Conservation (phyloP, 2,113 vertebrate species). For the Neolamprologus longior region DNA sequence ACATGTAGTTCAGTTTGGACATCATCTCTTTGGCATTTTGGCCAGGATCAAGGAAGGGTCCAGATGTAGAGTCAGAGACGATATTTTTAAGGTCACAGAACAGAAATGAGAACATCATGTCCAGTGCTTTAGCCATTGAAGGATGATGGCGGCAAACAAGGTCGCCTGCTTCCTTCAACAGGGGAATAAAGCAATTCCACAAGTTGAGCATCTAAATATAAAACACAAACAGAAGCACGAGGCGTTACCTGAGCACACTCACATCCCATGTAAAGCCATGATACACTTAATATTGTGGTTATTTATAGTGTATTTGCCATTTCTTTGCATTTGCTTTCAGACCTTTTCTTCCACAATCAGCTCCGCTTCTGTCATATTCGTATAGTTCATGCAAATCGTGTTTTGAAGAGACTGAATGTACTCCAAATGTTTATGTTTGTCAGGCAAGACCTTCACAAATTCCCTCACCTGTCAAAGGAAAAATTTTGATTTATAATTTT, state of each 20-base stretch:
- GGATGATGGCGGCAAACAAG: slow-evolving; percentile 56
- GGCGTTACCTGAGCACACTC: fast-evolving
- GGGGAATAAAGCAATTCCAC: slow-evolving; percentile 68
- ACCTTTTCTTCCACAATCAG: slow-evolving; percentile 68
- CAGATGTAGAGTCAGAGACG: slow-evolving; percentile 44
- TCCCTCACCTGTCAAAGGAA: slow-evolving; percentile 62
- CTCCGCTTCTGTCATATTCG: slow-evolving; percentile 48
- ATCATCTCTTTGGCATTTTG: slow-evolving; percentile 63
- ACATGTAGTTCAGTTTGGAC: slow-evolving; percentile 49
- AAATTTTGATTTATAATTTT: not conserved
- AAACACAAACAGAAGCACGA: not conserved
- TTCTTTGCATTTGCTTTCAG: not conserved
- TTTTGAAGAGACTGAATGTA: slow-evolving; percentile 67
- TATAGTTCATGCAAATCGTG: slow-evolving; percentile 46
- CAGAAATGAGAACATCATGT: slow-evolving; percentile 52
- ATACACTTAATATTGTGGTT: not conserved
- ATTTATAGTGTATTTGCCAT: not conserved
- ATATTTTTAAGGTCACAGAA: slow-evolving; percentile 55
- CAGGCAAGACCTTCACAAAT: slow-evolving; percentile 40
- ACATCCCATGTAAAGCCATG: not conserved
- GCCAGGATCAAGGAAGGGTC: slow-evolving; percentile 66
- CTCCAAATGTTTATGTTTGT: slow-evolving; percentile 59
- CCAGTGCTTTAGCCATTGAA: slow-evolving; percentile 51
- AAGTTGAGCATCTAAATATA: slow-evolving; percentile 62
- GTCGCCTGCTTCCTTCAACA: slow-evolving; percentile 62